Evolutionary conservation across 2,888 invertebrate species (phyloP), one percentile per base, ranked within the genome.

Genomic region (Agonopterix heracliana): DNA sequence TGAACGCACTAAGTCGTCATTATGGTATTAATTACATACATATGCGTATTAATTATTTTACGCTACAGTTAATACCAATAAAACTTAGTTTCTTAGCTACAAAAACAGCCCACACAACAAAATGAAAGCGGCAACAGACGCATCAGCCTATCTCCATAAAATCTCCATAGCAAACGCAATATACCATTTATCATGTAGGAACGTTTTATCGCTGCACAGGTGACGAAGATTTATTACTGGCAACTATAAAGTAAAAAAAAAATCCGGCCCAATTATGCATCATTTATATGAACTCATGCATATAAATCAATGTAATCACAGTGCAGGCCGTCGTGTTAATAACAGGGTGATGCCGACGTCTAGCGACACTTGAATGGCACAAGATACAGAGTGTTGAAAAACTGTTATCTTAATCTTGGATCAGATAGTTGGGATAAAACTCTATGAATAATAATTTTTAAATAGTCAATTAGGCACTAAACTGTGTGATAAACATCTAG

Each of bases 231-330:
- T 78, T 81, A 83, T 76, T 66, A 60, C 59, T 53, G 57, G 59
- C 63, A 62, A 57, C 61, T 68, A 66, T 75, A 70, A 68, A n/a
- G 13, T 13, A 11, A 41, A 71, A 76, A 51, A 48, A 81, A 74
- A 67, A 49, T 59, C 55, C 63, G 65, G 53, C 54, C 71, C 81
- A 82, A 85, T 84, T 83, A 83, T 70, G 72, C 68, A 64, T 73
- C 76, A 76, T 83, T 84, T 80, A 75, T 74, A 72, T 62, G 69
- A 74, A 66, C 78, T 75, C 78, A 78, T 84, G 81, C 80, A 81
- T 82, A 83, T 81, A 80, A 85, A 82, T 83, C 81, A 81, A 72
- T 66, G 69, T 74, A 77, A 79, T 79, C 68, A 71, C 59, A 55
- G 59, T 60, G 62, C 59, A 55, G 3, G 63, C 26, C 11, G 11